phyloP scores from a whole-genome alignment of 2,888 invertebrate species.

The Lithophane socia region DNA sequence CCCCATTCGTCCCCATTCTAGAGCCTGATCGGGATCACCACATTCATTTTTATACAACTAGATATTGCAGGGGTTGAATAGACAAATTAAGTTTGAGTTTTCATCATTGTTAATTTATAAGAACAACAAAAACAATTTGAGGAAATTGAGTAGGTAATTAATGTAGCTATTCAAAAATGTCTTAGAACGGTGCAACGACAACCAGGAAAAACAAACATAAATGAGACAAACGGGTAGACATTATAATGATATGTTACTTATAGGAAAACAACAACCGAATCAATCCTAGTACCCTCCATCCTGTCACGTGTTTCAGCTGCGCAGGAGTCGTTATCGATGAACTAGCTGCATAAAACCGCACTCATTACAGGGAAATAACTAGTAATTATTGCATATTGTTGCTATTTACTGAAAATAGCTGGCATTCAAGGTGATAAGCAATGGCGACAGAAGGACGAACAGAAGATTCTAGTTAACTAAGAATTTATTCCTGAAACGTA shows the following conservation, averaged over 20 bases:
- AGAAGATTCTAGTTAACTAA: background rate
- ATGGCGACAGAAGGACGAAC: conserved; percentile 27
- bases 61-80: background rate
- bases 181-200: conserved; percentile 9
- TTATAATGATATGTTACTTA: conserved; percentile 8
- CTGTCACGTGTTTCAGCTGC: conserved; percentile 48
- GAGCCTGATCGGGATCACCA: background rate
- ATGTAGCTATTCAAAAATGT: background rate
- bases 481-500: background rate
- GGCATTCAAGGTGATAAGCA: conserved; percentile 12
- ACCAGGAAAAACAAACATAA: conserved; percentile 27
- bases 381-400: conserved; percentile 25
- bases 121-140: background rate
- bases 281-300: conserved; percentile 22
- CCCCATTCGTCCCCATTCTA: background rate
- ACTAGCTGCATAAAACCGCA: conserved; percentile 30
- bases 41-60: too few relatives aligned
- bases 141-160: background rate
- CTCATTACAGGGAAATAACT: conserved; percentile 48
- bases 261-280: conserved; percentile 43
- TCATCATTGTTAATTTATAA: background rate
- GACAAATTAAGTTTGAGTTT: background rate
- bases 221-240: background rate
- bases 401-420: conserved; percentile 32
- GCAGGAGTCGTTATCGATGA: conserved; percentile 28